Evolutionary conservation across 2,888 invertebrate genomes (phyloP).

Genomic region (Diarsia brunnea): DNA sequence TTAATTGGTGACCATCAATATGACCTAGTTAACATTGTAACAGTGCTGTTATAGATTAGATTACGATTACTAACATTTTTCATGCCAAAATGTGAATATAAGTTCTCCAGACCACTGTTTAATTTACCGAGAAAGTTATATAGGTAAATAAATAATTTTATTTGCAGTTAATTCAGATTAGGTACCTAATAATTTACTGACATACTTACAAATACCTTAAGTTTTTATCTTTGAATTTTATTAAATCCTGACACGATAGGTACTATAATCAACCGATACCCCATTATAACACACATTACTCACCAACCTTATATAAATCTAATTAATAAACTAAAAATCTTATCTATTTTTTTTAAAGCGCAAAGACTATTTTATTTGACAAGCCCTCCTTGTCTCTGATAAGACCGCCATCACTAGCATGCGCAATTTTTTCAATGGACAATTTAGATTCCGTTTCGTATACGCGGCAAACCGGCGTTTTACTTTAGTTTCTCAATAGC

Average conservation of each 20-base stretch:
- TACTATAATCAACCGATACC: neutral
- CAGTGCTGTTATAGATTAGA: slow-evolving; percentile 8
- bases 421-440: slow-evolving; percentile 82
- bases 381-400: slow-evolving; percentile 69
- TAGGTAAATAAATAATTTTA: too few relatives aligned
- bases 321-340: too few relatives aligned
- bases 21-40: slow-evolving; percentile 27
- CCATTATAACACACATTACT: neutral
- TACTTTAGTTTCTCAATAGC: slow-evolving; percentile 68
- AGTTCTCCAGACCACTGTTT: neutral
- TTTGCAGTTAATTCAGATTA: neutral
- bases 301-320: neutral
- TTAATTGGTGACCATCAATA: slow-evolving; percentile 34
- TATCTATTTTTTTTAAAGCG: neutral
- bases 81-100: neutral
- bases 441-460: slow-evolving; percentile 78
- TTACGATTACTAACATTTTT: neutral
- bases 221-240: neutral
- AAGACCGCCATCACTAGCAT: slow-evolving; percentile 75
- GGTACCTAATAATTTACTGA: neutral
- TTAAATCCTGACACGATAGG: neutral
- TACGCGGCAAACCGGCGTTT: slow-evolving; percentile 69
- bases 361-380: slow-evolving; percentile 24
- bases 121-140: neutral
- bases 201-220: neutral